Evolutionary conservation across 2,888 invertebrate species (phyloP), one percentile per base, ranked within the genome.

Genomic region (Nomada lathburiana): DNA sequence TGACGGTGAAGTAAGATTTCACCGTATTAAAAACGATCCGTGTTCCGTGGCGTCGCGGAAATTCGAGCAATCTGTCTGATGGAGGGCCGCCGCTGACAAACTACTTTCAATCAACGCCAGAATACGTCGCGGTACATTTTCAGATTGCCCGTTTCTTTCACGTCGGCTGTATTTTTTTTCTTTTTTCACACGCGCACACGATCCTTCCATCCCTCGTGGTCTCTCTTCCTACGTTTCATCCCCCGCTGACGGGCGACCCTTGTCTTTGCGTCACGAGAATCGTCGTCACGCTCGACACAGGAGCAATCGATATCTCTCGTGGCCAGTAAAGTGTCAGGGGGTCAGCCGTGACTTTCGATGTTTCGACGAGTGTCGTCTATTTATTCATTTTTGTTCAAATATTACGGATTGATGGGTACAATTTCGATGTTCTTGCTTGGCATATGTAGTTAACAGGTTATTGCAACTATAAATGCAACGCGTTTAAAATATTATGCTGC

Each of bases 61-160:
- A 68, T 74, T 68, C 82, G 68, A 63, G 82, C 72, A 82, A 82
- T 82, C 76, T 82, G 65, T 63, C 82, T 76, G 82, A 82, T 80
- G 82, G 82, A 71, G 62, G 52, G 26, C 44, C 64, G 57, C 53
- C 57, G 57, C 47, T 75, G 82, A 71, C 81, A 81, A 82, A 75
- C 82, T 75, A 75, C 82, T 81, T 81, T 74, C 82, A 80, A 80
- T 80, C 73, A 73, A 53, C 73, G 73, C 23, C 36, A 69, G 80
- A 69, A 73, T 73, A 57, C 42, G 59, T 59, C 59, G 70, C 73
- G 81, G 63, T 60, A 59, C 80, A 80, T 81, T 70, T 74, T 59
- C 69, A 65, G 73, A 74, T 81, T 80, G 69, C 69, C 64, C 20
- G 57, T 42, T 53, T 55, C 72, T 69, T 65, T 64, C 50, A 13